Conservation (phyloP, 2,888 invertebrate species). For the Mylabris sibirica region DNA sequence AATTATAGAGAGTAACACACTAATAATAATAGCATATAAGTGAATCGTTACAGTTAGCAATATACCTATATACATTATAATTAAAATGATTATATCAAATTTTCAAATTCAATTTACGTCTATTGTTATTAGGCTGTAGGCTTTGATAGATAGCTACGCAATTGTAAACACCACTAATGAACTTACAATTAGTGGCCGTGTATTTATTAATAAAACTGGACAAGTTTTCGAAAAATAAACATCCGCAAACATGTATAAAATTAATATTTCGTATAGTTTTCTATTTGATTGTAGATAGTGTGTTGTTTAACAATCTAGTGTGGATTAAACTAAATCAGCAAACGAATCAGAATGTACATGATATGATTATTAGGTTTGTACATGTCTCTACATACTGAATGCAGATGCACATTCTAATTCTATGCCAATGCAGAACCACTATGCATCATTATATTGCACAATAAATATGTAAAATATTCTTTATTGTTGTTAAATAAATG, state of each 20-base stretch:
- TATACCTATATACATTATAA: constrained; percentile 14
- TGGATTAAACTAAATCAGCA: background rate
- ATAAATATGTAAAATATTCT: background rate
- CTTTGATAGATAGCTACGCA: constrained; percentile 13
- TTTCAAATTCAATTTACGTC: constrained; percentile 22
- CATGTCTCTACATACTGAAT: background rate
- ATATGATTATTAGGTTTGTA: constrained; percentile 1
- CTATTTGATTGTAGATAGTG: background rate
- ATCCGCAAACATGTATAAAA: background rate
- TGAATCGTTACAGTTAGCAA: constrained; percentile 6
- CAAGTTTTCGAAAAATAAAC: background rate
- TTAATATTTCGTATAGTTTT: background rate
- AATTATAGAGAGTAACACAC: background rate
- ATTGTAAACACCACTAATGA: background rate
- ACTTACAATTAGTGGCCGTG: background rate
- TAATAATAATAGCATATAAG: background rate
- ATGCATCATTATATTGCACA: background rate
- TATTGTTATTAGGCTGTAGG: constrained; percentile 17
- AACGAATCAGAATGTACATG: background rate
- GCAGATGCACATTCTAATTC: background rate
- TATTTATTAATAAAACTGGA: constrained; percentile 1
- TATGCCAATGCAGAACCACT: background rate
- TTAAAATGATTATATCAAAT: constrained; percentile 24
- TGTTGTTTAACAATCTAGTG: background rate
- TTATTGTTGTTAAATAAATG: background rate